phyloP scores from a whole-genome alignment of 2,888 invertebrate genomes.

The Nezara viridula region DNA sequence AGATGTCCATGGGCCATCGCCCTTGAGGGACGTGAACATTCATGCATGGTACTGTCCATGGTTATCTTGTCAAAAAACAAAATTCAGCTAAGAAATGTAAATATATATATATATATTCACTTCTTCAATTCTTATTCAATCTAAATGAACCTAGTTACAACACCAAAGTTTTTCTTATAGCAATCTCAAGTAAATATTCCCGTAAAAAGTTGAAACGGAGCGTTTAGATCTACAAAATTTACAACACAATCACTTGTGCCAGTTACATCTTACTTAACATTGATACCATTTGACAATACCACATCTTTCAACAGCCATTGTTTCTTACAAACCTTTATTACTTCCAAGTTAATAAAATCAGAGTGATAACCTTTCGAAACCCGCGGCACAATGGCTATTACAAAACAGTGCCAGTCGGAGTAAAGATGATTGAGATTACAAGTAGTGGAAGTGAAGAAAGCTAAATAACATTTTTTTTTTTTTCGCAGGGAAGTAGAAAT shows the following conservation, averaged over 20 bases:
- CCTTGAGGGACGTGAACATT: too few relatives aligned
- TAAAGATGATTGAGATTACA: constrained; percentile 16
- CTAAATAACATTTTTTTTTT: background rate
- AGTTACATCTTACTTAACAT: background rate
- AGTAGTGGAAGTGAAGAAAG: constrained; percentile 3
- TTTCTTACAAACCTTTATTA: background rate
- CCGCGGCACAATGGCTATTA: background rate
- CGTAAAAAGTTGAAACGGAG: background rate
- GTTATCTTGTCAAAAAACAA: too few relatives aligned
- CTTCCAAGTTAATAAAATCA: background rate
- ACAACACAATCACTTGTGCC: background rate
- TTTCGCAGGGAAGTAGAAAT: constrained; percentile 29
- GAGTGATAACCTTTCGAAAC: background rate
- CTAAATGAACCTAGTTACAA: too few relatives aligned
- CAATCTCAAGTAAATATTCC: background rate
- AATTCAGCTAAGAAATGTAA: too few relatives aligned
- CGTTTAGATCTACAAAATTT: background rate
- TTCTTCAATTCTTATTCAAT: too few relatives aligned
- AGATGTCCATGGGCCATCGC: too few relatives aligned
- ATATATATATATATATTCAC: too few relatives aligned
- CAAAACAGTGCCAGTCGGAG: background rate
- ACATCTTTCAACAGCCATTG: background rate
- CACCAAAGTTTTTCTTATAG: background rate
- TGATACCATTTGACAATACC: background rate
- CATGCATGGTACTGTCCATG: too few relatives aligned